Evolutionary conservation across 2,113 vertebrate genomes (phyloP), one percentile per base, ranked within the genome.

Genomic region (Vidua macroura): DNA sequence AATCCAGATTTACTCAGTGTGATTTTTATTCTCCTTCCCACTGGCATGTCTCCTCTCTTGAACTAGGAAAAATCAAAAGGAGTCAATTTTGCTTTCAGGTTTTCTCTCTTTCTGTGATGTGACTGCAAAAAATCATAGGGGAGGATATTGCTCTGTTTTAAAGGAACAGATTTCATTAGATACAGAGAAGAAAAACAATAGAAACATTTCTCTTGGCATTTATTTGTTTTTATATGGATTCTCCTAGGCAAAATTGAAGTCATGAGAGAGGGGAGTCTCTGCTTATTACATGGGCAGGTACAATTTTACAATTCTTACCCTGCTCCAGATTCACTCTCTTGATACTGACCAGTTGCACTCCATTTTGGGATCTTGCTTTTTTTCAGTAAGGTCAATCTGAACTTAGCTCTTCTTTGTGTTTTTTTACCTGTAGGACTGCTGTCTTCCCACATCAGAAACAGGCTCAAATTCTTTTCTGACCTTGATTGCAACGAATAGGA

Each of bases 61-160:
- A 95, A 88, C 88, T 46, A 68, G 56, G 56, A 81, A 92, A 94
- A 95, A 94, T 96, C 88, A 96, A 96, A 96, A 96, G 13, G 68
- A 86, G 60, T 86, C 92, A 92, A 81, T 94, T 96, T 96, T 92
- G 76, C 91, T 96, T 94, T 96, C 88, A 92, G 90, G 88, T 96
- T 95, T 88, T 94, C 76, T 94, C 74, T 83, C 62, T 93, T 95
- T 92, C 86, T 92, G 88, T 7, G 0, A 86, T 86, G 76, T 95
- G 91, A 88, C 96, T 94, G 92, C 73, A 91, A 94, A 93, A 96
- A 95, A 95, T 95, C 96, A 95, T 96, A 94, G 80, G 92, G 86
- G 95, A 96, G 88, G 92, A 91, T 96, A 96, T 93, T 96, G 91
- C 94, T 91, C 52, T 88, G 37, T 88, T 95, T 96, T 96, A 93